These are phyloP conservation scores for Drosophila eohydei DNA, from an alignment of 2,888 invertebrate species.

Conservation along the genomic window DNA sequence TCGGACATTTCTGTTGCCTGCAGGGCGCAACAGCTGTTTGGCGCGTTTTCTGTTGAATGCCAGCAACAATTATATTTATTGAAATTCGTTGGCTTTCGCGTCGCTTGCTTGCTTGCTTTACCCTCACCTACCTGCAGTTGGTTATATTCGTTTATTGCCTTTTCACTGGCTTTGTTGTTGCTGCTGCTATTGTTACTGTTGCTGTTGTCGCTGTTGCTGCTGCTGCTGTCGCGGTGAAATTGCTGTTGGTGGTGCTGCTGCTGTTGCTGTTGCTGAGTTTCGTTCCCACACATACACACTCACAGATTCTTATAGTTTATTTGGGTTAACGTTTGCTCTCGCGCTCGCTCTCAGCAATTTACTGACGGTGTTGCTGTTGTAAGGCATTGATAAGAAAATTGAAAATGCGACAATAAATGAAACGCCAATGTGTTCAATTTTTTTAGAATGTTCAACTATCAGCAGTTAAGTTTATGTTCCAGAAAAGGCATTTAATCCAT, in stretches of 20 bases:
- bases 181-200: slow-evolving; percentile 25
- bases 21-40: slow-evolving; percentile 68
- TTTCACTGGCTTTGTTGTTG: slow-evolving; percentile 20
- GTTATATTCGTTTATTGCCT: slow-evolving; percentile 30
- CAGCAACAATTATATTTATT: slow-evolving; percentile 58
- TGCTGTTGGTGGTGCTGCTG: slow-evolving; percentile 13
- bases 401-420: slow-evolving; percentile 2
- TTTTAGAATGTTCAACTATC: not conserved
- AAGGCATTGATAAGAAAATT: slow-evolving; percentile 36
- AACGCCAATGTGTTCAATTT: slow-evolving; percentile 1
- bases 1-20: slow-evolving; percentile 51
- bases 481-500: not conserved
- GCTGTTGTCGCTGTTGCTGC: slow-evolving; percentile 30
- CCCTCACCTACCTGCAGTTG: slow-evolving; percentile 41
- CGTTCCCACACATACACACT: slow-evolving; percentile 4
- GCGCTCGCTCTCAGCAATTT: slow-evolving; percentile 19
- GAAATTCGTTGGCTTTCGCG: slow-evolving; percentile 11
- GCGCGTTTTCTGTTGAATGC: slow-evolving; percentile 43
- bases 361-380: slow-evolving; percentile 29
- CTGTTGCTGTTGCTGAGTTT: slow-evolving; percentile 25
- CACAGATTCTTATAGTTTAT: slow-evolving; percentile 33
- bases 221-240: slow-evolving; percentile 60
- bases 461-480: not conserved
- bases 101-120: not conserved
- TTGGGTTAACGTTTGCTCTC: slow-evolving; percentile 33